Conservation (phyloP, 2,888 invertebrate genomes). For the Eristalis arbustorum region DNA sequence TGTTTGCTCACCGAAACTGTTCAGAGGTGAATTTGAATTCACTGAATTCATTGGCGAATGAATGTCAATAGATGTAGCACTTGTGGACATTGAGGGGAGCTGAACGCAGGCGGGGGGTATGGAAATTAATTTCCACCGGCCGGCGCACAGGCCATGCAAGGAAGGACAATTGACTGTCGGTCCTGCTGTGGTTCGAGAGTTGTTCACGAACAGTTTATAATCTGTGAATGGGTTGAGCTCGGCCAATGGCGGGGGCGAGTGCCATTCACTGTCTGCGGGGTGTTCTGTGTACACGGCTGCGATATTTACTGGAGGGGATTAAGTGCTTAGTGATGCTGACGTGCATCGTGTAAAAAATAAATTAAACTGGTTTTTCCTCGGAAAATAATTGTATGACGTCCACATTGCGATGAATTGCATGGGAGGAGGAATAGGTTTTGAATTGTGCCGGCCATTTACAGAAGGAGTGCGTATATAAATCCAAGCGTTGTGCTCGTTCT, state of each 20-base stretch:
- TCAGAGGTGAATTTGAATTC: neutral
- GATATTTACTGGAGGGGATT: neutral
- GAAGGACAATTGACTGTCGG: neutral
- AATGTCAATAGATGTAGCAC: neutral
- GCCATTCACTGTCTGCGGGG: neutral
- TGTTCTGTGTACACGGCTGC: neutral
- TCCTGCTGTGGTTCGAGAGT: neutral
- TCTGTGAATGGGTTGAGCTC: neutral
- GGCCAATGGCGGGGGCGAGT: neutral
- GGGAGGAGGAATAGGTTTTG: no score
- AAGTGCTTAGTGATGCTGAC: neutral
- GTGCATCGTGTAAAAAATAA: neutral
- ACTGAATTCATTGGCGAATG: neutral
- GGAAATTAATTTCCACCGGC: neutral
- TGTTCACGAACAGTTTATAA: neutral
- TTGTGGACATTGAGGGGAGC: neutral
- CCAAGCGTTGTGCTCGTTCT: neutral
- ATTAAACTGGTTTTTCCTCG: neutral
- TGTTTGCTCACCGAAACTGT: conserved; percentile 51
- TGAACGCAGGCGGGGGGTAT: neutral
- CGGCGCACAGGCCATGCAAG: neutral
- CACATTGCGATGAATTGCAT: neutral
- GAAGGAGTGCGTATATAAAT: neutral
- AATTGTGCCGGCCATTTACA: no score
- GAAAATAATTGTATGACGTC: neutral